Base-by-base conservation (phyloP, 2,113 vertebrate species). In the Eretmochelys imbricata region DNA sequence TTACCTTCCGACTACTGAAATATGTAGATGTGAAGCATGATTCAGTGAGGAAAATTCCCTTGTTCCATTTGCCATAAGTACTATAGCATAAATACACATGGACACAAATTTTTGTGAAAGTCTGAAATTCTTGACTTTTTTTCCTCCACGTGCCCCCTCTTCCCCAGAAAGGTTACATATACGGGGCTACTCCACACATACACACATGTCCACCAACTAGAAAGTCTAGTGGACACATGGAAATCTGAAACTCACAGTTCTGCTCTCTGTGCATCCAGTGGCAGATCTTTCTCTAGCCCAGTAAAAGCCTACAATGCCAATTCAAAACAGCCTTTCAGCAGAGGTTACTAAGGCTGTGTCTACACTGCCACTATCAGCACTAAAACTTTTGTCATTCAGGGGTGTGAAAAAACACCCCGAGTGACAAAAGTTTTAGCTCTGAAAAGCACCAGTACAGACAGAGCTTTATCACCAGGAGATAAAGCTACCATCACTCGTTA, bases 81-180 rank as follows among this genome's bases (percentile, higher is more conserved):
- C 16, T 17, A 2, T 69, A n/a, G 8, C 19, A n/a, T 69, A 69
- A 2, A 17, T 35, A n/a, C 31, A 62, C 8, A 5, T 35, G 35
- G 19, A 69, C 35, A 69, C 31, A 65, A 42, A 42, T 42, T 42
- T 42, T 42, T 42, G 38, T 42, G 38, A 42, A 69, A 38, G 35
- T 38, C 13, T 69, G 65, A 69, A n/a, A 69, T 69, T 69, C 35
- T 19, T 69, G 9, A 69, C 27, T 31, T 7, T 57, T 38, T n/a
- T 16, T 5, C 20, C 8, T 19, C 1, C 29, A 29, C 5, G 1
- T 6, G 6, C 13, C 13, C 6, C 6, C 31, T 3, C 31, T 1
- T 4, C 8, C 31, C 3, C 13, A 1, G 35, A 69, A 69, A 69
- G 17, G 65, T 69, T 10, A 38, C 65, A 69, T 16, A 38, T 38